A percentile compares a stretch with the other conserved stretches of the same genome.
phyloP scores from a whole-genome alignment of 1,140 invertebrate genomes.

The Ceratina japonica region DNA sequence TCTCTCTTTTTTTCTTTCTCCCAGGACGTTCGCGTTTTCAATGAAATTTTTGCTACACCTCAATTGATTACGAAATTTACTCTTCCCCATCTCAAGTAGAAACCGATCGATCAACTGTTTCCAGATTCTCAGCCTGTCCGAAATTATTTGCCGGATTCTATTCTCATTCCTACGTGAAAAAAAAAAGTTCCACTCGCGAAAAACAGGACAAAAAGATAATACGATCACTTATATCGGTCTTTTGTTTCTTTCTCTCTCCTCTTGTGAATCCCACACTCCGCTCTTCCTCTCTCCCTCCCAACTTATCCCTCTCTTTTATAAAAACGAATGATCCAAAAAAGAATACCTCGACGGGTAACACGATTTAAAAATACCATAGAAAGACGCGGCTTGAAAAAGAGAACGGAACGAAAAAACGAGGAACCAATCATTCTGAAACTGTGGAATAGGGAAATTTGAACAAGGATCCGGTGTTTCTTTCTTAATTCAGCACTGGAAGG shows the following conservation, averaged over 20 bases:
- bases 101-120: slow-evolving; percentile 9
- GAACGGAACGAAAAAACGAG: neutral
- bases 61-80: neutral
- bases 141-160: slow-evolving; percentile 7
- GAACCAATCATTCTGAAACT: neutral
- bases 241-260: neutral
- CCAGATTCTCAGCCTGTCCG: neutral
- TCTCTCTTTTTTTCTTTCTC: neutral
- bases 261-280: neutral
- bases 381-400: neutral
- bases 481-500: slow-evolving; percentile 26
- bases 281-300: too few species aligned
- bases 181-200: neutral
- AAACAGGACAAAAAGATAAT: neutral
- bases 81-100: neutral
- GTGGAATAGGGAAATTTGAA: neutral
- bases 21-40: neutral
- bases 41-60: neutral
- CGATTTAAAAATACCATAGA: slow-evolving; percentile 2
- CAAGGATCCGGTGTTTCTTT: neutral
- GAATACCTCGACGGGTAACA: slow-evolving; percentile 1
- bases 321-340: neutral
- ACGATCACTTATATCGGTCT: slow-evolving; percentile 1
- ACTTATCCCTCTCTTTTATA: neutral
- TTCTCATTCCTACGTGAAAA: neutral